These are phyloP conservation scores for Athene noctua DNA, from an alignment of 2,113 vertebrate species.

Conservation along the genomic window DNA sequence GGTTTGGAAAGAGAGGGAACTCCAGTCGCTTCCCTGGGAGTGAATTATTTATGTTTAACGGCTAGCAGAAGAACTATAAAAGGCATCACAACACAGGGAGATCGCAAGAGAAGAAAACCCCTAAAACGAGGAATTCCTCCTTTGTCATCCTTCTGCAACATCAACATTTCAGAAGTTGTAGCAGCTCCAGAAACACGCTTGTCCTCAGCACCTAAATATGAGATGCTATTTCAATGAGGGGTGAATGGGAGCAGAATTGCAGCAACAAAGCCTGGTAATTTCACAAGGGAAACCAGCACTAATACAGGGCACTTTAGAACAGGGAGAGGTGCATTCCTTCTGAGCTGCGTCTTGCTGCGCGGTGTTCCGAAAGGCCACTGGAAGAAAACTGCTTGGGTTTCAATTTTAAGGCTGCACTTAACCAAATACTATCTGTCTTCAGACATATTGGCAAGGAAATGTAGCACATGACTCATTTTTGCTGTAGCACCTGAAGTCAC, in stretches of 20 bases:
- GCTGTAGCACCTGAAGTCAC: not conserved
- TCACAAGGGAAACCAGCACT: conserved; percentile 8
- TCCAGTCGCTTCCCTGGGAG: not conserved
- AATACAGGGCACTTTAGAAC: conserved; percentile 20
- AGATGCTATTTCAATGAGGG: fast-evolving
- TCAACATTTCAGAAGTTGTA: not conserved
- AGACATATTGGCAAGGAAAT: not conserved
- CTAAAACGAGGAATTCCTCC: not conserved
- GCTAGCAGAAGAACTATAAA: not conserved
- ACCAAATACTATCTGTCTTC: conserved; percentile 45
- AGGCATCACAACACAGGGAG: not conserved
- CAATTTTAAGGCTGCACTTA: conserved; percentile 60
- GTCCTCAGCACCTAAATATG: fast-evolving
- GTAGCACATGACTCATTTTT: not conserved
- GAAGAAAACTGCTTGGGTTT: conserved; percentile 68
- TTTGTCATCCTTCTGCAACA: not conserved
- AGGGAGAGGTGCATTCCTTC: conserved; percentile 17
- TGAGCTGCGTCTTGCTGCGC: conserved; percentile 39
- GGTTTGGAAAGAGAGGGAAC: not conserved
- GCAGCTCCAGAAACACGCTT: not conserved
- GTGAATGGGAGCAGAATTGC: not conserved
- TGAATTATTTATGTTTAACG: not conserved
- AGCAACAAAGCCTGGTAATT: not conserved
- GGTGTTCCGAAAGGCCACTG: conserved; percentile 46
- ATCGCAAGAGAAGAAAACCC: not conserved